Base-by-base conservation (phyloP, 2,888 invertebrate genomes). In the Lasioglossum figueresi region DNA sequence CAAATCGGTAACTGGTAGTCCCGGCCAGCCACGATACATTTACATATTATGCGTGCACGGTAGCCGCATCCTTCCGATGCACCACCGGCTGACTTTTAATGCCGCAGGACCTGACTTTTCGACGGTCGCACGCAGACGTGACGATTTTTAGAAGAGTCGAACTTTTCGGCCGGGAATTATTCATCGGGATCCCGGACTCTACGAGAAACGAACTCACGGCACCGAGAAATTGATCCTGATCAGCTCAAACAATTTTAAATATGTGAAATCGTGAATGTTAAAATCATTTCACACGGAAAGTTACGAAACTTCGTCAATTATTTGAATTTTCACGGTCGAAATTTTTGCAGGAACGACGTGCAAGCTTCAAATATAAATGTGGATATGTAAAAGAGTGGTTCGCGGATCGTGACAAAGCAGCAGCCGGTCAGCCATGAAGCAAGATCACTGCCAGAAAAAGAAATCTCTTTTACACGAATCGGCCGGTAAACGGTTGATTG, bases 21-120 rank as follows among this genome's bases (percentile, higher is more conserved):
- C 77, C 77, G 66, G 37, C 80, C 73, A 71, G 82, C 45, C 71
- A 72, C 80, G 43, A 74, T 78, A 76, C 72, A 87, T 84, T 86
- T 89, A 82, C 85, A 86, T 88, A 85, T 91, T 88, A 87, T 86
- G 87, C 90, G 87, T 82, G 76, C 76, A 91, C 91, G 76, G 90
- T 90, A 89, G 89, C 88, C 34, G 79, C 75, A 73, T 52, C 82
- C 82, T 77, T 56, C 76, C 68, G 52, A 43, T 45, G 80, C 80
- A 82, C 76, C 77, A 45, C 83, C 76, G 48, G 70, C 76, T 27
- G 88, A 89, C 89, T 87, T 71, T 89, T 80, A 89, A 88, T 89
- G 87, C 73, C 66, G 71, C 56, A 66, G 80, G 75, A 80, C 81
- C 87, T 78, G 34, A 4, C 77, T 80, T 82, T 59, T 74, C 86